Conservation (phyloP, 2,797 vertebrate genomes). For the Harpagifer antarcticus region DNA sequence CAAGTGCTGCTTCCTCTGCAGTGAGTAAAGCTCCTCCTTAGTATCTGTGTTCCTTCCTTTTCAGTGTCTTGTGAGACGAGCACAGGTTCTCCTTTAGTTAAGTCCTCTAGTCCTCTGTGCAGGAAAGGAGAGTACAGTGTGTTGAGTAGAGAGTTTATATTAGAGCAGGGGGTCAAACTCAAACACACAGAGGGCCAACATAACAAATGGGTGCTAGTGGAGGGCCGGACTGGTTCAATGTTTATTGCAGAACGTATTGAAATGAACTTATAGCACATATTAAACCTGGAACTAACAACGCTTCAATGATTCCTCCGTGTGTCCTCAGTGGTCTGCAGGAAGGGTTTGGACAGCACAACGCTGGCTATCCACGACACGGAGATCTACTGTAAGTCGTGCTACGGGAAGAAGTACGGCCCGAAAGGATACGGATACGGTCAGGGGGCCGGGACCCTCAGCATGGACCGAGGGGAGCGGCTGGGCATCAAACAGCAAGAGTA, state of each 20-base stretch:
- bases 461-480: conserved; percentile 94
- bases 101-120: no score
- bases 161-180: no score
- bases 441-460: conserved; percentile 94
- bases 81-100: no score
- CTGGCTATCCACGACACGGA: conserved; percentile 93
- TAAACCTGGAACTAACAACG: no score
- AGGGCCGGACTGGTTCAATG: no score
- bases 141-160: no score
- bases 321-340: conserved; percentile 92
- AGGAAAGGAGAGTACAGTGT: no score
- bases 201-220: fast-evolving
- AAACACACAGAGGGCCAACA: no score
- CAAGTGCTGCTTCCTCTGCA: conserved; percentile 95
- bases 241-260: no score
- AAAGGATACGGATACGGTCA: conserved; percentile 97
- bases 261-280: no score
- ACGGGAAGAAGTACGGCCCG: conserved; percentile 96
- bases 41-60: no score
- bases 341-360: conserved; percentile 95
- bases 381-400: conserved; percentile 97
- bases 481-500: conserved; percentile 95
- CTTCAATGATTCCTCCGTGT: background rate
- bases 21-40: conserved; percentile 82
- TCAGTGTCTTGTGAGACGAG: no score